These are phyloP conservation scores for Suncus etruscus DNA, from an alignment of 2,113 vertebrate species.

Conservation along the genomic window DNA sequence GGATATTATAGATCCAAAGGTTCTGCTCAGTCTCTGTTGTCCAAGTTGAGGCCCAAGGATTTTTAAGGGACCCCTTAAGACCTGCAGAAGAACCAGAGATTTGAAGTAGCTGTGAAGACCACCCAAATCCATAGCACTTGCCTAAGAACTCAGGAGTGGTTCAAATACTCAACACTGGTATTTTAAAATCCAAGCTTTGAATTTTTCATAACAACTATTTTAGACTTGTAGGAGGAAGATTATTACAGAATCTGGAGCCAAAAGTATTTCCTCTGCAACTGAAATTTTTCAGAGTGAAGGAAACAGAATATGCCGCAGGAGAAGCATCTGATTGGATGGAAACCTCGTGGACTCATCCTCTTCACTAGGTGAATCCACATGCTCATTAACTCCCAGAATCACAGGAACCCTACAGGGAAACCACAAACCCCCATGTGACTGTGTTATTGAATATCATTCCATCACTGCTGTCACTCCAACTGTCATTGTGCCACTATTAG, in stretches of 20 bases:
- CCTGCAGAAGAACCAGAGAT: background rate
- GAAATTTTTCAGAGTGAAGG: constrained; percentile 58
- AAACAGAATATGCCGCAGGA: constrained; percentile 64
- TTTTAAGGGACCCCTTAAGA: too few species aligned
- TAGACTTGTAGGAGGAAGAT: constrained; percentile 61
- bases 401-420: constrained; percentile 49
- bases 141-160: background rate
- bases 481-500: constrained; percentile 56
- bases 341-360: constrained; percentile 42
- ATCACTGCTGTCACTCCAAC: background rate
- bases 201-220: constrained; percentile 72
- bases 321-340: background rate
- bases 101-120: background rate
- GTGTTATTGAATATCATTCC: constrained; percentile 50
- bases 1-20: too few species aligned
- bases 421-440: background rate
- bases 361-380: constrained; percentile 66
- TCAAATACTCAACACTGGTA: background rate
- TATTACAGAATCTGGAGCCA: constrained; percentile 60
- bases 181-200: constrained; percentile 58
- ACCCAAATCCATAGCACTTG: background rate
- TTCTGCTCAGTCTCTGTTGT: too few species aligned
- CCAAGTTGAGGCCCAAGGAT: too few species aligned
- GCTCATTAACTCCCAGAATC: constrained; percentile 66
- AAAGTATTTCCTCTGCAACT: constrained; percentile 59